Percentiles rank a stretch among this genome's conserved stretches.
Conservation (phyloP, 2,888 invertebrate species). For the Conomelus anceps region DNA sequence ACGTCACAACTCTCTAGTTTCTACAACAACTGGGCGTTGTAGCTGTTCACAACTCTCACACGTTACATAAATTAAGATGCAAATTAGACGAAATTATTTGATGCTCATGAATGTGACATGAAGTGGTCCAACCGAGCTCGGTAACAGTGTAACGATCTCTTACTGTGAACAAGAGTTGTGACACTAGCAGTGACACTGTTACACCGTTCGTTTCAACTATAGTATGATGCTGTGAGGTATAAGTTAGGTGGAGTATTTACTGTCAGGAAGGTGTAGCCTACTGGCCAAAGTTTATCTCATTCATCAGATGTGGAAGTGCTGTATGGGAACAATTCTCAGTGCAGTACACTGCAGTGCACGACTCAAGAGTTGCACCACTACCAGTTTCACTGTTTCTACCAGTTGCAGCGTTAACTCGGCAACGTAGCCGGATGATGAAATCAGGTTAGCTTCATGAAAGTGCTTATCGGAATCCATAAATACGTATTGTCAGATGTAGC, state of each 20-base stretch:
- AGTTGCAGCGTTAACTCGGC: too few relatives aligned
- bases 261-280: background rate
- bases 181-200: background rate
- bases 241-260: background rate
- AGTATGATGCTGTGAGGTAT: background rate
- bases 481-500: too few relatives aligned
- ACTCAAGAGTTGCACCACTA: background rate
- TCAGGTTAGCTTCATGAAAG: too few relatives aligned
- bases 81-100: background rate
- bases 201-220: background rate
- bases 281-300: background rate
- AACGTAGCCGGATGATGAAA: too few relatives aligned
- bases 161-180: background rate
- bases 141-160: background rate
- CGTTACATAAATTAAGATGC: background rate
- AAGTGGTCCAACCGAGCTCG: background rate
- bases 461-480: too few relatives aligned
- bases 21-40: background rate
- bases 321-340: too few relatives aligned
- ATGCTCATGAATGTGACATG: background rate
- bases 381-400: too few relatives aligned
- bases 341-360: too few relatives aligned
- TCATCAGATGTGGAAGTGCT: background rate
- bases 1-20: background rate
- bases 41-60: background rate